Percentiles rank a stretch among this genome's conserved stretches.
Conservation (phyloP, 2,113 vertebrate genomes). For the Ramphastos sulfuratus region DNA sequence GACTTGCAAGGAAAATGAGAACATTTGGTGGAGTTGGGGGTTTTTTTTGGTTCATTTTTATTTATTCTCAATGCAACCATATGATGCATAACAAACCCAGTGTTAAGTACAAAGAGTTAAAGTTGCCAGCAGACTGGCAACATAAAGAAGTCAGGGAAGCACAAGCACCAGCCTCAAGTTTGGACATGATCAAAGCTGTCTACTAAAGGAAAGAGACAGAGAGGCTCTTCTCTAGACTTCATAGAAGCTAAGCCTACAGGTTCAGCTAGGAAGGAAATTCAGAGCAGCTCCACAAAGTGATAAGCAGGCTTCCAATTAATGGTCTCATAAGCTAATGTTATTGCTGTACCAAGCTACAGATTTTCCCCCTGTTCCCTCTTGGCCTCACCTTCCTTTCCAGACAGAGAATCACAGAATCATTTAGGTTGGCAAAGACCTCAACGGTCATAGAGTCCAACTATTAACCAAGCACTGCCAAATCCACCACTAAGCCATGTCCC, state of each 20-base stretch:
- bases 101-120: background rate
- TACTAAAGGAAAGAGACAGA: background rate
- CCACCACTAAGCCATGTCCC: background rate
- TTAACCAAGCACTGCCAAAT: background rate
- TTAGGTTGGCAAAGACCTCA: background rate
- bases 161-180: background rate
- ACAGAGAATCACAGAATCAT: background rate
- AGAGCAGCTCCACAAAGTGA: background rate
- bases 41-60: background rate
- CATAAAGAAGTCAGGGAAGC: background rate
- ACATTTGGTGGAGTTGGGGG: rapidly evolving
- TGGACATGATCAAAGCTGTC: background rate
- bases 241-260: background rate
- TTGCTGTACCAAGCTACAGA: background rate
- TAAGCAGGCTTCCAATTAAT: background rate
- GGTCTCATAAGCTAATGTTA: background rate
- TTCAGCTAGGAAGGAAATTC: background rate
- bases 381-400: background rate
- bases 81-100: background rate
- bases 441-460: background rate
- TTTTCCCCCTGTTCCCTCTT: background rate
- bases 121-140: background rate
- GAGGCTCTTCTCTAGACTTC: background rate
- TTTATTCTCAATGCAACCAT: background rate
- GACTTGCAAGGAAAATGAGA: background rate